These are phyloP conservation scores for Germaria angustata DNA, from an alignment of 2,888 invertebrate species.

Conservation along the genomic window DNA sequence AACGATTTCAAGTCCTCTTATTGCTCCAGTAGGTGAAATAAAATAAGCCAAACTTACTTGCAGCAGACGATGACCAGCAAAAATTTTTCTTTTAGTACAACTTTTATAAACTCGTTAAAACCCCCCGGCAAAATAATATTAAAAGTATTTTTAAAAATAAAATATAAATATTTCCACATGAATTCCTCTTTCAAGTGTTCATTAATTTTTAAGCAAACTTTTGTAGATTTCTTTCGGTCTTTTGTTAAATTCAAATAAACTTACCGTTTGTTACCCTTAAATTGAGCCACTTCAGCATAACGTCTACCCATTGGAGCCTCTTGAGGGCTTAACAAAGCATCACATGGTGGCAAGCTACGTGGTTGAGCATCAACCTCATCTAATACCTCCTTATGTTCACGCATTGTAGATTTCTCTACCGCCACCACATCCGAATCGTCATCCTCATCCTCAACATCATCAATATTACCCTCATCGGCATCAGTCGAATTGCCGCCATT, in stretches of 20 bases:
- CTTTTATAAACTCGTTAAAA: background rate
- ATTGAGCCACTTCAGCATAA: conserved; percentile 80
- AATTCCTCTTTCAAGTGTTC: conserved; percentile 3
- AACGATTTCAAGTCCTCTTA: too few relatives aligned
- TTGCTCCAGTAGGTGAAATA: too few relatives aligned
- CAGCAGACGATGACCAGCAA: background rate
- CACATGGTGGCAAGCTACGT: conserved; percentile 69
- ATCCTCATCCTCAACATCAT: conserved; percentile 36
- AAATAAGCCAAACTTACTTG: background rate
- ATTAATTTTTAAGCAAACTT: conserved; percentile 20
- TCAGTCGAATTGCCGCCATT: conserved; percentile 63
- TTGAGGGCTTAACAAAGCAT: conserved; percentile 79
- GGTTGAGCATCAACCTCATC: conserved; percentile 57
- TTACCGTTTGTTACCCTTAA: conserved; percentile 76
- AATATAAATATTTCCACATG: conserved; percentile 1
- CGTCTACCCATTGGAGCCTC: conserved; percentile 80
- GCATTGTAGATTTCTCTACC: conserved; percentile 32
- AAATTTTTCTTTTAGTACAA: background rate
- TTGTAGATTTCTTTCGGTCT: background rate
- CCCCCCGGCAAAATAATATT: background rate
- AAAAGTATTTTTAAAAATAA: background rate
- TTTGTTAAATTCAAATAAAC: conserved; percentile 57
- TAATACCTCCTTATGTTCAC: conserved; percentile 46
- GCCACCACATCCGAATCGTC: conserved; percentile 1
- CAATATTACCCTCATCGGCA: conserved; percentile 65